Evolutionary conservation across 2,113 vertebrate genomes (phyloP).

Genomic region (Neolamprologus variostigma): DNA sequence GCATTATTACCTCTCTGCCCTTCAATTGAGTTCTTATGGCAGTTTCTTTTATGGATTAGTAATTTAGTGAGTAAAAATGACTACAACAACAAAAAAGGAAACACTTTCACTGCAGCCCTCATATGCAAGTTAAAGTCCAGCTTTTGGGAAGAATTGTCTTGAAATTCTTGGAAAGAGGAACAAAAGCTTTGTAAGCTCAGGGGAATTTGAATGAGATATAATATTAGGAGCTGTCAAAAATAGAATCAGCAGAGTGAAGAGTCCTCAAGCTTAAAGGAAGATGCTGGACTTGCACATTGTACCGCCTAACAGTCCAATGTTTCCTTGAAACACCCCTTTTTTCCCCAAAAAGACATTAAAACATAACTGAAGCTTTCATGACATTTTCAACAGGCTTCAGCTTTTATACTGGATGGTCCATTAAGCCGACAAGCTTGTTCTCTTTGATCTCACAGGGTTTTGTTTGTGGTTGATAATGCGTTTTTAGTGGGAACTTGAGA

Average conservation of each 20-base stretch:
- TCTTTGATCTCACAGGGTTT: slow-evolving; percentile 4
- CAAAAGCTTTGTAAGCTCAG: slow-evolving; percentile 1
- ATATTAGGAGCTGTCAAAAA: slow-evolving; percentile 19
- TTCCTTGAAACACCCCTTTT: background rate
- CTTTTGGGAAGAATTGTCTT: slow-evolving; percentile 3
- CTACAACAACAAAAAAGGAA: background rate
- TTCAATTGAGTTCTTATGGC: background rate
- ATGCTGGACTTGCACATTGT: background rate
- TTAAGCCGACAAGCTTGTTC: background rate
- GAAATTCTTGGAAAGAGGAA: slow-evolving; percentile 33
- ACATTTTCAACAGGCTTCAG: background rate
- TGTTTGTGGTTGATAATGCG: background rate
- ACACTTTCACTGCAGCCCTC: background rate
- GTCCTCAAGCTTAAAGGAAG: background rate
- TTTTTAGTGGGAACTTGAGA: slow-evolving; percentile 11
- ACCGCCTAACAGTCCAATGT: background rate
- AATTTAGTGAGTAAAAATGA: background rate
- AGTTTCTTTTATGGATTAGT: background rate
- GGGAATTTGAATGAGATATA: slow-evolving; percentile 16
- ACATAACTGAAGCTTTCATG: background rate
- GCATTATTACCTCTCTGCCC: background rate
- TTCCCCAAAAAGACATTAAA: background rate
- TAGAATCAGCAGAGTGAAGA: slow-evolving; percentile 15
- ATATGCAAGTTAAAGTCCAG: background rate
- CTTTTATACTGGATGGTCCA: background rate